Evolutionary conservation across 2,888 invertebrate species (phyloP).

Genomic region (Gisinianus flammeolus): DNA sequence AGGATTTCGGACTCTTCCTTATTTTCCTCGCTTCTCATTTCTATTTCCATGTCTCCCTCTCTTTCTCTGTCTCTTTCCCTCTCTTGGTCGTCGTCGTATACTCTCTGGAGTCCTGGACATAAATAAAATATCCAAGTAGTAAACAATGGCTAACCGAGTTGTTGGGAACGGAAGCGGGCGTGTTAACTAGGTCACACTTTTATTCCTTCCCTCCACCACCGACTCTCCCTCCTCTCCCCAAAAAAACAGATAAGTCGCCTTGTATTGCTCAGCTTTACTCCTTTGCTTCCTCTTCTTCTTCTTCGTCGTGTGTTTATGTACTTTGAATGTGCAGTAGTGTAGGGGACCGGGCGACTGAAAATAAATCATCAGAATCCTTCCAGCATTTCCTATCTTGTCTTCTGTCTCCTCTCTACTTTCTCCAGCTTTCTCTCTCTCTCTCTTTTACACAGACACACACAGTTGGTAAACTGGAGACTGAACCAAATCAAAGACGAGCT

Average conservation of each 20-base stretch:
- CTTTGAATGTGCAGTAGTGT: background rate
- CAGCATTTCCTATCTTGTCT: background rate
- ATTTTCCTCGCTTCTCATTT: background rate
- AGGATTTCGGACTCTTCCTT: background rate
- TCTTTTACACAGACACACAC: background rate
- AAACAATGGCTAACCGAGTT: slow-evolving; percentile 4
- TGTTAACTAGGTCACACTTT: slow-evolving; percentile 1
- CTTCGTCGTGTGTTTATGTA: background rate
- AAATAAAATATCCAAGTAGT: background rate
- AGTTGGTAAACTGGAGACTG: too few relatives aligned
- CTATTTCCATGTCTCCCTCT: background rate
- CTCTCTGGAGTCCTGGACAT: background rate
- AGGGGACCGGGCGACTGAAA: background rate
- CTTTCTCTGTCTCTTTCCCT: background rate
- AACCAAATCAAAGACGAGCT: too few relatives aligned
- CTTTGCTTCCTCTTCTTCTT: background rate
- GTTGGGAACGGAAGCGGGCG: background rate
- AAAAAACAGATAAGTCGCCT: too few relatives aligned
- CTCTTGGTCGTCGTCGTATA: background rate
- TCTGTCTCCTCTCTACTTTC: background rate
- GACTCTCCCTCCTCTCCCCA: too few relatives aligned
- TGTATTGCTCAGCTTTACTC: too few relatives aligned
- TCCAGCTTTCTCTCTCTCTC: background rate
- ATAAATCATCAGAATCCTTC: background rate
- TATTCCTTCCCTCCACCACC: too few relatives aligned